Evolutionary conservation across 2,113 vertebrate genomes (phyloP), one percentile per base, ranked within the genome.

Genomic region (Tyrannus savana): DNA sequence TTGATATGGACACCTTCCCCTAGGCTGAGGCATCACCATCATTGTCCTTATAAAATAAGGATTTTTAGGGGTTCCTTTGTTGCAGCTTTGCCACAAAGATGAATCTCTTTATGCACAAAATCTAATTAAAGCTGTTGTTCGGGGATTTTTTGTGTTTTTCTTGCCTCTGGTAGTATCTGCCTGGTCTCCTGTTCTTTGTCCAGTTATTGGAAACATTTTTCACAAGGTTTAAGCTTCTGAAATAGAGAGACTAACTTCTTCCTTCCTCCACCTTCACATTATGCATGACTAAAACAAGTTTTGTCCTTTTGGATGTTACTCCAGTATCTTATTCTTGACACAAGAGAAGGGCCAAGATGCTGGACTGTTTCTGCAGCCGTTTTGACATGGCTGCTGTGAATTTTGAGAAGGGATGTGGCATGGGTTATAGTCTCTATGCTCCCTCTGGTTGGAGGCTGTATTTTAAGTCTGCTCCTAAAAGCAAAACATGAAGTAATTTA

Each of bases 121-220:
- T 62, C 87, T 79, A 96, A 97, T 94, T 91, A 94, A 95, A 91
- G 35, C 49, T 97, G 53, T 88, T 78, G 56, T 64, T 93, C 27
- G 35, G 13, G 10, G 56, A 86, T 25, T 47, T 92, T 93, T 84
- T 58, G 28, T 44, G 47, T 23, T 90, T 81, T 59, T 82, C 31
- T 92, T 94, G 25, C 52, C 31, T 86, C 25, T 72, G 52, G 6
- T 87, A 39, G 23, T 87, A 47, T 55, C 63, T 88, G 25, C 37
- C 22, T 87, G 9, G 60, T 12, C 19, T 90, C 4, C 58, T 68
- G 37, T 69, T 6, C 31, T 74, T 78, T 86, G 31, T 76, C 46
- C 53, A 59, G 5, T 63, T 76, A n/a, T 0, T 41, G 30, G 78
- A 95, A 76, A 64, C 7, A 12, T 35, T 85, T 56, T 90, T 92